Evolutionary conservation across 2,797 vertebrate species (phyloP).

Genomic region (Odontamblyopus rebecca): DNA sequence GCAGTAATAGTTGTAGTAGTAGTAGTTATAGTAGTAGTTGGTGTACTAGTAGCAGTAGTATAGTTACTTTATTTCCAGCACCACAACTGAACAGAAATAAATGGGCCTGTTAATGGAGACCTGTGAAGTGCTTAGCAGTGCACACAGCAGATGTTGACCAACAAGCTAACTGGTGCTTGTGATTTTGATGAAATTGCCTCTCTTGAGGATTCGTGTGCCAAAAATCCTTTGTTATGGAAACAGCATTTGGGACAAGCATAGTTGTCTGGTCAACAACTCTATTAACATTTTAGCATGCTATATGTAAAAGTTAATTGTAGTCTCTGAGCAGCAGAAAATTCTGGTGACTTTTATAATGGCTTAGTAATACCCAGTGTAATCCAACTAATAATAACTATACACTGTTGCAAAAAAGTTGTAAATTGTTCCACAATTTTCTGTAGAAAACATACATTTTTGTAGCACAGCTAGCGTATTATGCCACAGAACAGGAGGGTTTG

Average conservation of each 20-base stretch:
- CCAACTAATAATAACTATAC: neutral
- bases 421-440: neutral
- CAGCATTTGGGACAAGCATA: slow-evolving; percentile 27
- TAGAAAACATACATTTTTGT: neutral
- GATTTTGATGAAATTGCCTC: slow-evolving; percentile 27
- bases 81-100: slow-evolving; percentile 21
- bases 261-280: slow-evolving; percentile 32
- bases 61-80: slow-evolving; percentile 16
- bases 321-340: neutral
- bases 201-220: slow-evolving; percentile 20
- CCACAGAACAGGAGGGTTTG: neutral
- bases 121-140: slow-evolving; percentile 28
- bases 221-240: slow-evolving; percentile 26
- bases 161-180: slow-evolving; percentile 30
- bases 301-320: neutral
- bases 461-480: neutral
- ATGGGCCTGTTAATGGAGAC: slow-evolving; percentile 32
- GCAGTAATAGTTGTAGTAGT: neutral
- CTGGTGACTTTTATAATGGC: neutral
- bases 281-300: slow-evolving; percentile 20
- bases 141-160: slow-evolving; percentile 46
- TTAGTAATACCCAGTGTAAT: neutral
- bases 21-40: neutral
- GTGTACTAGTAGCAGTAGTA: slow-evolving; percentile 46
- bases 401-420: neutral